Base-by-base conservation (phyloP, 2,113 vertebrate species). In the Calyptommatus sinebrachiatus region DNA sequence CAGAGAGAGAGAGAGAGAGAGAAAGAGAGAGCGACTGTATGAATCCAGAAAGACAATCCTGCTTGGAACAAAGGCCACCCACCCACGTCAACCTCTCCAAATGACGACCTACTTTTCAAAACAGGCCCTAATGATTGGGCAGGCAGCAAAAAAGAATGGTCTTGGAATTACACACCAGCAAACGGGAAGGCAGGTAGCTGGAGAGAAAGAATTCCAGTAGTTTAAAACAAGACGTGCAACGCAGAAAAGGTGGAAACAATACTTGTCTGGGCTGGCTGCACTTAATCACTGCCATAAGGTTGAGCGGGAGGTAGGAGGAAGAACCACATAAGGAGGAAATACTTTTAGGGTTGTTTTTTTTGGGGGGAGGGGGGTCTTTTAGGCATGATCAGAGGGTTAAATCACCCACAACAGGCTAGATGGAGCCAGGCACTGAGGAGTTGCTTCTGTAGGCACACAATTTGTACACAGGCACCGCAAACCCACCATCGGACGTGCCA, bases 21-120 rank as follows among this genome's bases (percentile, higher is more conserved):
- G 11, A 61, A 14, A 21, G 18, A 62, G 11, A 29, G 11, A 61
- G 53, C 16, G 18, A 1, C 61, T n/a, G 57, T 57, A 67, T 14
- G 77, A 74, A 18, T 18, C 76, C 31, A 21, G 28, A 46, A 8
- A 48, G 35, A 66, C 20, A 28, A 14, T 78, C 71, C n/a, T 11
- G 82, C 73, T 71, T 77, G 41, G 82, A 89, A 89, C 86, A 91
- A 91, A 90, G 88, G 66, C 83, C 24, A 75, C 77, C 71, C 82
- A 83, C 65, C 72, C 53, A 3, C 35, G 8, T 31, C 69, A 57
- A 28, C 1, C 80, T 77, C 46, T 1, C 77, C 73, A 14, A 69
- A 81, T 41, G 71, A 45, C 85, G 86, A 87, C 88, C 88, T 88
- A 91, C 80, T 90, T 89, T 89, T 66, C 7, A 72, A 76, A 31